Percentiles rank a stretch among this genome's conserved stretches.
phyloP scores from a whole-genome alignment of 2,113 vertebrate genomes.

The Todiramphus chloris region DNA sequence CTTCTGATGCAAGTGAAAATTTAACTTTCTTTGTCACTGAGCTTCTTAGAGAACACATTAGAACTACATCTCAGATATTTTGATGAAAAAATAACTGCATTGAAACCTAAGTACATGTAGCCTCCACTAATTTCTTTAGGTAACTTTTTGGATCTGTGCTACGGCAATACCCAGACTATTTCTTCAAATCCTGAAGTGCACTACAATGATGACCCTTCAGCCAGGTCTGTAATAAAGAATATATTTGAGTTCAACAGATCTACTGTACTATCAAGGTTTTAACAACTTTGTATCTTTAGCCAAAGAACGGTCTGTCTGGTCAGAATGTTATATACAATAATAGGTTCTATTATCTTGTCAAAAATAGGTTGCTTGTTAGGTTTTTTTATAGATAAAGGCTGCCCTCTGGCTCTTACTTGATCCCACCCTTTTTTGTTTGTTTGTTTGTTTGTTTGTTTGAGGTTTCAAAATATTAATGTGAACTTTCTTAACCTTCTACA shows the following conservation, averaged over 20 bases:
- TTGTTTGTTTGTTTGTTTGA: not conserved
- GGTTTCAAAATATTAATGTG: not conserved
- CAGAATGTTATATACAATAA: not conserved
- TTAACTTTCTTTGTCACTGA: not conserved
- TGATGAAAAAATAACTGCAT: not conserved
- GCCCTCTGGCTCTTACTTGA: not conserved
- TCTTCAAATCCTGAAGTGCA: not conserved
- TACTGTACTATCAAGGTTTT: not conserved
- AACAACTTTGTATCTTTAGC: not conserved
- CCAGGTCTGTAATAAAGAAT: not conserved
- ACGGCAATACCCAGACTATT: not conserved
- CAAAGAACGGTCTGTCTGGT: not conserved
- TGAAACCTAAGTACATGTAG: not conserved
- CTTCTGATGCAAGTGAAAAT: not conserved
- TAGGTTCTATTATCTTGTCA: not conserved
- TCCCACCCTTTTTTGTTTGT: not conserved
- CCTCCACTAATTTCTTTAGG: not conserved
- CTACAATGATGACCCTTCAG: not conserved
- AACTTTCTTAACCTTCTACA: not conserved
- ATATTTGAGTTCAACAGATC: not conserved
- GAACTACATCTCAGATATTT: not conserved
- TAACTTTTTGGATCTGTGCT: not conserved
- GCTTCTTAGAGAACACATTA: not conserved
- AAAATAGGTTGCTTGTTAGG: not conserved
- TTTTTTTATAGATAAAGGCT: not conserved